Percentiles rank a stretch among this genome's conserved stretches.
These are phyloP conservation scores for Carollia perspicillata DNA, from an alignment of 2,113 vertebrate genomes.

Conservation along the genomic window DNA sequence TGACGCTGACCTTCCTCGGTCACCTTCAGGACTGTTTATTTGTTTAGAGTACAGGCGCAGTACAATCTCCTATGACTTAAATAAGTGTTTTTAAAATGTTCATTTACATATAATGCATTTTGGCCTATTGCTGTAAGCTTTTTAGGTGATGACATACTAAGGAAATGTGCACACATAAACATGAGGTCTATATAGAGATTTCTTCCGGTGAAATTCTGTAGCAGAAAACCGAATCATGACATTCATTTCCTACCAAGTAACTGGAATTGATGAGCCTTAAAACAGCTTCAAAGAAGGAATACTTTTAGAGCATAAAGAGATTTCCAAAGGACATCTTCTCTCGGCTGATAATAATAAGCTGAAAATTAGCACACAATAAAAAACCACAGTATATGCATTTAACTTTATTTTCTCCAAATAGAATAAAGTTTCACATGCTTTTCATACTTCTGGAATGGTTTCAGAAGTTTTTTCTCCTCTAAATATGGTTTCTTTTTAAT, in stretches of 20 bases:
- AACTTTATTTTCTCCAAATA: slow-evolving; percentile 8
- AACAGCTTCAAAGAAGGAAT: not conserved
- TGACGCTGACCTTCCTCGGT: not conserved
- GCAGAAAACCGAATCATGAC: slow-evolving; percentile 8
- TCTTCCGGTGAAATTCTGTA: not conserved
- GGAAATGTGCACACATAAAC: not conserved
- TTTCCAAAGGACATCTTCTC: not conserved
- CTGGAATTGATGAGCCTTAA: not conserved
- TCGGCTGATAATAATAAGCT: not conserved
- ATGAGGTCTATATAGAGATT: not conserved
- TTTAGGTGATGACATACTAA: not conserved
- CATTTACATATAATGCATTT: not conserved
- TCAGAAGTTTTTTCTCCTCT: not conserved
- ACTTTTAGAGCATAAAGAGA: not conserved
- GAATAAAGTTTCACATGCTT: not conserved
- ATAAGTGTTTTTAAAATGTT: not conserved
- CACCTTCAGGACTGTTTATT: not conserved
- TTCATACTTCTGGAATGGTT: not conserved
- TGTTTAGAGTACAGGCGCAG: not conserved
- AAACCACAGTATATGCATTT: not conserved
- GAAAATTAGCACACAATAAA: not conserved
- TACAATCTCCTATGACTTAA: not conserved
- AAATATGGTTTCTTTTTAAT: slow-evolving; percentile 22
- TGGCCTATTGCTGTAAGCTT: not conserved
- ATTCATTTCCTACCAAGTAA: slow-evolving; percentile 39